phyloP scores from a whole-genome alignment of 2,113 vertebrate genomes.

The Anguilla rostrata region DNA sequence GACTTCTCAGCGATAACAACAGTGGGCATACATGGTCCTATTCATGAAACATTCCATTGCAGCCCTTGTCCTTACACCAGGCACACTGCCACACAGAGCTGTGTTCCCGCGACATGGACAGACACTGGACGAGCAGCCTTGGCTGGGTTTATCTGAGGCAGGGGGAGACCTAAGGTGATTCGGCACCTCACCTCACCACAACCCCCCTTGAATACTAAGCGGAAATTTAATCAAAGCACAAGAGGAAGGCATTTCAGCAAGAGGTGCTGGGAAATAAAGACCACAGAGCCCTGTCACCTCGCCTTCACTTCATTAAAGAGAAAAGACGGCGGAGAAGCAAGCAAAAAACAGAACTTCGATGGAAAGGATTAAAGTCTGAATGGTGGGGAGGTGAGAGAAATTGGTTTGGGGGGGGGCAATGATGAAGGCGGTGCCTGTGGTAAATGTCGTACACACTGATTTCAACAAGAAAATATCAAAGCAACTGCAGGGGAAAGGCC shows the following conservation, averaged over 20 bases:
- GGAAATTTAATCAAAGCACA: slow-evolving; percentile 47
- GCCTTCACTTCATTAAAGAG: slow-evolving; percentile 34
- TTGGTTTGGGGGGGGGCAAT: slow-evolving; percentile 14
- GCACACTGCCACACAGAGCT: not conserved
- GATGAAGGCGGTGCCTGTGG: slow-evolving; percentile 26
- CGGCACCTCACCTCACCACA: not conserved
- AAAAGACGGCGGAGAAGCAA: not conserved
- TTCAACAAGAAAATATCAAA: slow-evolving; percentile 71
- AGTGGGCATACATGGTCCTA: not conserved
- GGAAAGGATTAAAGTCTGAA: slow-evolving; percentile 48
- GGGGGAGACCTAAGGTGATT: not conserved
- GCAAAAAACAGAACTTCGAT: slow-evolving; percentile 5
- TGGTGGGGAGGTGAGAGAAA: slow-evolving; percentile 10
- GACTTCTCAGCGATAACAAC: not conserved
- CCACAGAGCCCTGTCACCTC: slow-evolving; percentile 32
- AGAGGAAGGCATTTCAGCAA: slow-evolving; percentile 29
- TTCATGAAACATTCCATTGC: too few relatives aligned
- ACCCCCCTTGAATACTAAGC: slow-evolving; percentile 38
- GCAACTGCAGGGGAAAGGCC: slow-evolving; percentile 54
- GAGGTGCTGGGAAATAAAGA: slow-evolving; percentile 33
- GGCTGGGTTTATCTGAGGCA: slow-evolving; percentile 18
- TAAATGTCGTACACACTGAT: slow-evolving; percentile 57
- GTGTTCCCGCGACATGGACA: not conserved
- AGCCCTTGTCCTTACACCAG: not conserved
- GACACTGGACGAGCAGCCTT: not conserved